Conservation (phyloP, 2,797 vertebrate species). For the Channa striata region DNA sequence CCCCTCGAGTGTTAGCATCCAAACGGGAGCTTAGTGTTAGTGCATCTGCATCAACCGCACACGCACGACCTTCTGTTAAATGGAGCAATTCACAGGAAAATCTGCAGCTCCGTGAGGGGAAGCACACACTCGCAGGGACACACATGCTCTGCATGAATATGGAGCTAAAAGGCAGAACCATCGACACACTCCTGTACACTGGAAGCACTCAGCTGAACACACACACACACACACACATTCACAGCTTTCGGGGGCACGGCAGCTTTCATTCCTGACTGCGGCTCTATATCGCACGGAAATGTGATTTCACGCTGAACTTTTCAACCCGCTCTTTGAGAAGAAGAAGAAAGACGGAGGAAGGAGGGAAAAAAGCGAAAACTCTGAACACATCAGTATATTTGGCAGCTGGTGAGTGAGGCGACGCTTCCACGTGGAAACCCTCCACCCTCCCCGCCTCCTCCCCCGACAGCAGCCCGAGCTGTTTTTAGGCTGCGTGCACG, state of each 20-base stretch:
- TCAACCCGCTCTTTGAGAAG: conserved; percentile 62
- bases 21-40: conserved; percentile 29
- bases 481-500: conserved; percentile 39
- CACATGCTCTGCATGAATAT: conserved; percentile 38
- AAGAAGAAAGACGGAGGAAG: conserved; percentile 44
- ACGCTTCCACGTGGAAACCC: conserved; percentile 32
- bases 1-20: conserved; percentile 26
- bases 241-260: conserved; percentile 36
- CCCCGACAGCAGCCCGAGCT: conserved; percentile 26
- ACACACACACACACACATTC: conserved; percentile 33
- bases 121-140: conserved; percentile 30
- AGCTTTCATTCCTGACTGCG: conserved; percentile 64
- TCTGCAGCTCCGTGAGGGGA: conserved; percentile 26
- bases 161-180: conserved; percentile 55
- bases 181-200: conserved; percentile 36
- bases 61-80: conserved; percentile 46
- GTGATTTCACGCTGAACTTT: conserved; percentile 69
- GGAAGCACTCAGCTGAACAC: conserved; percentile 54
- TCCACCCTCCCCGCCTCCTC: not conserved
- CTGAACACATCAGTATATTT: conserved; percentile 55
- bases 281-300: conserved; percentile 57
- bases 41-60: conserved; percentile 35
- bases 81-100: conserved; percentile 60
- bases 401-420: conserved; percentile 58
- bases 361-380: not conserved